Evolutionary conservation across 1,140 invertebrate genomes (phyloP).

Genomic region (Eulimnadia texana): DNA sequence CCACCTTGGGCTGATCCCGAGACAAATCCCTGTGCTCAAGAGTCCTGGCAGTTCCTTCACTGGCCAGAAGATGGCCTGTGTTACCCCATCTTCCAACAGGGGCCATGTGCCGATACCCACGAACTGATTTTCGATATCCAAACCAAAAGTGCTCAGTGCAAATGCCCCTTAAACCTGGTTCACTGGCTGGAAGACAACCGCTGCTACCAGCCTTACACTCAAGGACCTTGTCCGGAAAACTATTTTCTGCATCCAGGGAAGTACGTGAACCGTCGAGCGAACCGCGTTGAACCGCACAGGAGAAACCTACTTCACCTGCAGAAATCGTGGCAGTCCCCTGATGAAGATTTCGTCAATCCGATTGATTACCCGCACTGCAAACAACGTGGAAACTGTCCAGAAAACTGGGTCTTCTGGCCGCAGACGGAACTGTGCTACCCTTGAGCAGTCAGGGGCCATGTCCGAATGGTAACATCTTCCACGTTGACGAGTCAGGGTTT

Average conservation of each 20-base stretch:
- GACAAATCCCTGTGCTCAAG: slow-evolving; percentile 59
- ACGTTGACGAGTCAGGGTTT: neutral
- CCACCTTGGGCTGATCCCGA: slow-evolving; percentile 67
- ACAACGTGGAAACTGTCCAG: slow-evolving; percentile 9
- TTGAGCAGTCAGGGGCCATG: slow-evolving; percentile 52
- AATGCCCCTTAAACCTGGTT: slow-evolving; percentile 11
- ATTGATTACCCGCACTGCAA: slow-evolving; percentile 3
- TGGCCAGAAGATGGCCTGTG: slow-evolving; percentile 67
- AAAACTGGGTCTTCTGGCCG: slow-evolving; percentile 38
- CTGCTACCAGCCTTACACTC: slow-evolving; percentile 14
- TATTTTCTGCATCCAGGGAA: slow-evolving; percentile 15
- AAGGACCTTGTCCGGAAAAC: slow-evolving; percentile 15
- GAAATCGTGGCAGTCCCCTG: neutral
- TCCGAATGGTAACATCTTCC: slow-evolving; percentile 48
- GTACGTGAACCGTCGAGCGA: neutral
- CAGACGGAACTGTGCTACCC: slow-evolving; percentile 52
- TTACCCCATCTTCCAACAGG: slow-evolving; percentile 65
- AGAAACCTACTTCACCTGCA: slow-evolving; percentile 3
- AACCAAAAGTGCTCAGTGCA: slow-evolving; percentile 10
- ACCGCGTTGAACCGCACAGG: neutral
- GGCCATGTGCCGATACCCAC: slow-evolving; percentile 57
- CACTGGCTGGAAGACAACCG: slow-evolving; percentile 14
- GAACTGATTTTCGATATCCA: slow-evolving; percentile 42
- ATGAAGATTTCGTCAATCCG: slow-evolving; percentile 1
- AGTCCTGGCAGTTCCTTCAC: slow-evolving; percentile 67